Base-by-base conservation (phyloP, 2,888 invertebrate genomes). In the Sussaba pulchella region DNA sequence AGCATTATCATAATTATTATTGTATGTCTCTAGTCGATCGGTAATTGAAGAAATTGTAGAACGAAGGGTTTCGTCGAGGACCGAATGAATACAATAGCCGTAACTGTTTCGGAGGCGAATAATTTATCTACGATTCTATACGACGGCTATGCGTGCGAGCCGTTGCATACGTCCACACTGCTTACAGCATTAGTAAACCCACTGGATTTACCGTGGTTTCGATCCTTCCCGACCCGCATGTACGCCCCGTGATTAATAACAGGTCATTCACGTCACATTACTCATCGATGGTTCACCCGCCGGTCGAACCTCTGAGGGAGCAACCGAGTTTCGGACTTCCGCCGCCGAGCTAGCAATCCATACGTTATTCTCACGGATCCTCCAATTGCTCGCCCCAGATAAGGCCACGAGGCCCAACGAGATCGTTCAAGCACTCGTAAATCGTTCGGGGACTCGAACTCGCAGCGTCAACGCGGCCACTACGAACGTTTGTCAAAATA, bases 161-260 rank as follows among this genome's bases (percentile, higher is more conserved):
- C 24, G 43, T 45, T 47, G 54, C 45, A 52, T 70, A 52, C 26
- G 41, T 54, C 43, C 14, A 31, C n/a, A 52, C 8, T 39, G 12
- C 21, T 71, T 47, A 45, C 21, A 10, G 59, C 19, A 21, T 9
- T 41, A 61, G 24, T 17, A 54, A 36, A 19, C 52, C 26, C 61
- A 26, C 63, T 43, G 26, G 54, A 31, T 83, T 75, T 36, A 39
- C 45, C 59, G 10, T 26, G 59, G 41, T 10, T 36, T 45, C 31
- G n/a, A 45, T 54, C 19, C 73, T 66, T 63, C n/a, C n/a, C 45
- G 61, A 63, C 73, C 67, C 72, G 70, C 73, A 81, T 57, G 43
- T 67, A 66, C 52, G 75, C n/a, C 10, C 79, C 52, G 77, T 88
- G 85, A 89, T 89, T 88, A 88, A 89, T 88, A 89, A 88, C 86